phyloP scores from a whole-genome alignment of 2,113 vertebrate genomes.

The Cathartes aura region DNA sequence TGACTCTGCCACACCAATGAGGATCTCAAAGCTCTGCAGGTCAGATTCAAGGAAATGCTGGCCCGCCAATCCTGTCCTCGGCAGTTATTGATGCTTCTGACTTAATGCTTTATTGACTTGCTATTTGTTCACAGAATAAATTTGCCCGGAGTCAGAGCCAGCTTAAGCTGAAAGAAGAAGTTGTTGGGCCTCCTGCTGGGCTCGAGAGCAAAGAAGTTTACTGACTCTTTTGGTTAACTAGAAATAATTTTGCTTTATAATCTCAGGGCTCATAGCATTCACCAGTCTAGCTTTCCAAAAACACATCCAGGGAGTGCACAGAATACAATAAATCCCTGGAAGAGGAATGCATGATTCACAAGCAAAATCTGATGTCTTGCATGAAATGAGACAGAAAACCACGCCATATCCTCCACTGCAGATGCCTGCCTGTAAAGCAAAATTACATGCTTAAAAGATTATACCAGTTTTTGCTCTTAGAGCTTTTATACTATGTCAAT shows the following conservation, averaged over 20 bases:
- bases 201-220: background rate
- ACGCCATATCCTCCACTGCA: background rate
- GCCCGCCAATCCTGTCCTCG: background rate
- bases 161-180: constrained; percentile 32
- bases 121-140: background rate
- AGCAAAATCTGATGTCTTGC: background rate
- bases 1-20: background rate
- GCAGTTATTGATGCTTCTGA: background rate
- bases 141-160: background rate
- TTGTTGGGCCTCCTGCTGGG: constrained; percentile 21
- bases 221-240: constrained; percentile 2
- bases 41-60: background rate
- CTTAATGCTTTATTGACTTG: background rate
- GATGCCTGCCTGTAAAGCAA: background rate
- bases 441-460: background rate
- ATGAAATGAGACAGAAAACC: background rate
- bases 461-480: background rate
- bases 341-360: background rate
- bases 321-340: background rate
- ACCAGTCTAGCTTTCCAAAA: background rate
- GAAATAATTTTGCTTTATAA: constrained; percentile 33
- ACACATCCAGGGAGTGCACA: background rate
- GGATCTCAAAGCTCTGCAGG: background rate
- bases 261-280: background rate
- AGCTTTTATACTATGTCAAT: background rate